Conservation (phyloP, 1,140 invertebrate species). For the Doryteuthis pealeii region DNA sequence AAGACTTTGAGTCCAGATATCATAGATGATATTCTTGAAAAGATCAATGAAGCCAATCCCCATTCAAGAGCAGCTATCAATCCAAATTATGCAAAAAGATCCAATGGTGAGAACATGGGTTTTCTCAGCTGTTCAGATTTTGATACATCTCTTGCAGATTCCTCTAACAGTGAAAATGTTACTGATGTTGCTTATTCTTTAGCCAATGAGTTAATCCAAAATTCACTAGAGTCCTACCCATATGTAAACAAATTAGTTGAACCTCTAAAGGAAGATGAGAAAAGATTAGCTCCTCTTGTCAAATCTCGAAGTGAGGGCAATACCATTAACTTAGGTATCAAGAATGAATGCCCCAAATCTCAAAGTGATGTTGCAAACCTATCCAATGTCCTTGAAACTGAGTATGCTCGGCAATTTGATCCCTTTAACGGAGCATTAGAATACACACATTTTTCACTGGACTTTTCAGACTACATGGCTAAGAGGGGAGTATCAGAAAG, state of each 20-base stretch:
- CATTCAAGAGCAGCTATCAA: slow-evolving; percentile 1
- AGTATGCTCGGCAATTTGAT: slow-evolving; percentile 1
- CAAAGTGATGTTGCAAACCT: neutral
- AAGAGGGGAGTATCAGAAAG: neutral
- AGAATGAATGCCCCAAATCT: neutral
- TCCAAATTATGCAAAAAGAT: slow-evolving; percentile 10
- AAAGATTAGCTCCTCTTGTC: neutral
- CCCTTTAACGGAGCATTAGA: neutral
- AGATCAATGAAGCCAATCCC: neutral
- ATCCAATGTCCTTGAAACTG: slow-evolving; percentile 6
- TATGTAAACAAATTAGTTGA: slow-evolving; percentile 1
- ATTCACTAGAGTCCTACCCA: slow-evolving; percentile 36
- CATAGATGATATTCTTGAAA: slow-evolving; percentile 13
- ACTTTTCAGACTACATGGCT: neutral
- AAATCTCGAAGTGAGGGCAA: slow-evolving; percentile 4
- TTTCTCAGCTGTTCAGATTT: slow-evolving; percentile 7
- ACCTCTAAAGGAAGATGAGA: neutral
- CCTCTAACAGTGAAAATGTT: slow-evolving; percentile 13
- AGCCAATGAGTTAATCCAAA: slow-evolving; percentile 40
- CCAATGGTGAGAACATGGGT: slow-evolving; percentile 13
- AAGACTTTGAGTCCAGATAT: slow-evolving; percentile 3
- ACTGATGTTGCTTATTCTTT: slow-evolving; percentile 34
- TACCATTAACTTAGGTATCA: neutral
- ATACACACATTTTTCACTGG: neutral
- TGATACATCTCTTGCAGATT: slow-evolving; percentile 32